phyloP scores from a whole-genome alignment of 2,888 invertebrate genomes.

The Ochropleura leucogaster region DNA sequence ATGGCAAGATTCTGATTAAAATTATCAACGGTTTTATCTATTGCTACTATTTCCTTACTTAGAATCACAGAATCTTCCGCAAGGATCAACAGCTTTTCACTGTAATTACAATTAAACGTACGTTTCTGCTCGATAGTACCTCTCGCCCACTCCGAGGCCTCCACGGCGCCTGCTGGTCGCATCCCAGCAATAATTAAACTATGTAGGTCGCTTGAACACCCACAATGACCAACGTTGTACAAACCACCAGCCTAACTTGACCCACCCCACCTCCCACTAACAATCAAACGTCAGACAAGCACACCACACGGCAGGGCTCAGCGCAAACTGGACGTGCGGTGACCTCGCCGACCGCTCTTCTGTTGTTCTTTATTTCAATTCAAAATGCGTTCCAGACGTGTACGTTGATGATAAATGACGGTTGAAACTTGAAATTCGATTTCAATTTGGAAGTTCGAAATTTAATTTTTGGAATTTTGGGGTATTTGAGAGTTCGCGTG shows the following conservation, averaged over 20 bases:
- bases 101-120: constrained; percentile 46
- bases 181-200: constrained; percentile 88
- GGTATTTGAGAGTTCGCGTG: constrained; percentile 48
- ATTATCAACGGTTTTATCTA: constrained; percentile 1
- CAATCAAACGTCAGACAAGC: constrained; percentile 70
- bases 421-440: constrained; percentile 68
- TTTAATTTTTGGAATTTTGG: constrained; percentile 57
- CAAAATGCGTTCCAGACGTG: constrained; percentile 80
- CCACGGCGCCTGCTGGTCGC: constrained; percentile 86
- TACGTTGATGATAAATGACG: constrained; percentile 70
- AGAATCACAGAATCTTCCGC: constrained; percentile 7
- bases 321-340: constrained; percentile 71
- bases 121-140: constrained; percentile 74
- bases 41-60: background rate
- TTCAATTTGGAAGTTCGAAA: constrained; percentile 62
- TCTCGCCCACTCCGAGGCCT: constrained; percentile 82
- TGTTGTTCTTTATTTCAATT: constrained; percentile 86
- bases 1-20: constrained; percentile 7
- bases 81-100: constrained; percentile 36
- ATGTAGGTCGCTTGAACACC: constrained; percentile 88
- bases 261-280: constrained; percentile 76
- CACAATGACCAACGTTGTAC: constrained; percentile 82
- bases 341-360: constrained; percentile 81
- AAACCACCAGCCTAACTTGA: constrained; percentile 72
- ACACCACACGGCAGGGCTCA: constrained; percentile 71